Base-by-base conservation (phyloP, 1,140 invertebrate species). In the Drosophila bipectinata region DNA sequence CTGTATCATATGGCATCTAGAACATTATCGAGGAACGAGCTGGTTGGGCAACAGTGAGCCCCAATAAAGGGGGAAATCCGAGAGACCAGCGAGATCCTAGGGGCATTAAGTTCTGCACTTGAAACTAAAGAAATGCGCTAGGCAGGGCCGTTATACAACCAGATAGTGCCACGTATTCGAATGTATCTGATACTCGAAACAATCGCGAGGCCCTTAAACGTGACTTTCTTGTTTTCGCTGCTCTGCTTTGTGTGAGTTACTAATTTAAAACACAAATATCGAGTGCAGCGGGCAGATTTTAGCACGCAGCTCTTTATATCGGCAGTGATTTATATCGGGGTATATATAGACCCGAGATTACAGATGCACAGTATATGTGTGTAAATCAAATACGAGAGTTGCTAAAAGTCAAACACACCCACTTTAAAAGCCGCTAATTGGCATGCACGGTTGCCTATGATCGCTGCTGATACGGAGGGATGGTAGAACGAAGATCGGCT, bases 341-440 rank as follows among this genome's bases (percentile, higher is more conserved):
- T 63, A 39, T 28, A 47, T 74, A 64, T 56, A 56, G 34, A 49
- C 30, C 28, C 12, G 21, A 15, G 60, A 48, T 18, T 18, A 68
- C 26, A 39, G 58, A 71, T 60, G 18, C 28, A 6, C 24, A 34
- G 15, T 1, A 39, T 4, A n/a, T 28, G 26, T 24, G 60, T 57
- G 41, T 48, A 74, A 45, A 59, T 60, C 32, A 60, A 69, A 68
- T 45, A 66, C 28, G 18, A 47, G 51, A 55, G 51, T 39, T 69
- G 69, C 41, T 72, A 77, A 77, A 63, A 55, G 63, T 41, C 45
- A 61, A 59, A 52, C 61, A 74, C 57, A 63, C 73, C 72, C 56
- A 56, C 61, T 58, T 76, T 66, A 45, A 73, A 44, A 68, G 73
- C 47, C 45, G 62, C 47, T 78, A 78, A 83, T 82, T 82, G 56